phyloP scores from a whole-genome alignment of 1,140 invertebrate species.

The Formica selysi region DNA sequence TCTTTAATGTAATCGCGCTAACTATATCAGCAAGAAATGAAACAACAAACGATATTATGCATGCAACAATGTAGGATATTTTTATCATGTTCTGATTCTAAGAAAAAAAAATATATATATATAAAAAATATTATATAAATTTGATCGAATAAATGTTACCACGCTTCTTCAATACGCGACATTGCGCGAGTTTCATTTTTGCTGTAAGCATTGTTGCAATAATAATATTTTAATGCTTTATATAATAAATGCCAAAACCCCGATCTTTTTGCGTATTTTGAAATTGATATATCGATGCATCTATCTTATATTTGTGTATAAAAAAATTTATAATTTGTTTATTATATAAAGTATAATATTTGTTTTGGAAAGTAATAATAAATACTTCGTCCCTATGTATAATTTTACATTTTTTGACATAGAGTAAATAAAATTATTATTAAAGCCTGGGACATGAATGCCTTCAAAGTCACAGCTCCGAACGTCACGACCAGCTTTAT shows the following conservation, averaged over 20 bases:
- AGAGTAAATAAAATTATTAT: constrained; percentile 24
- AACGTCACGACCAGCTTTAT: constrained; percentile 37
- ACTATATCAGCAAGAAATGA: neutral
- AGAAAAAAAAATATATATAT: neutral
- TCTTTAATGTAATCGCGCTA: neutral
- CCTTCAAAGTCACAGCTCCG: neutral
- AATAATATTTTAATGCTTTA: neutral
- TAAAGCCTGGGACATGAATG: neutral
- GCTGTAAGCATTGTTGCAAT: neutral
- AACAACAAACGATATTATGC: neutral
- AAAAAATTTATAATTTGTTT: neutral
- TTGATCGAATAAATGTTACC: too few relatives aligned
- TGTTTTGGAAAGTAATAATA: neutral
- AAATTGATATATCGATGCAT: too few relatives aligned
- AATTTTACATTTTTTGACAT: neutral
- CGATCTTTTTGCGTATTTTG: neutral
- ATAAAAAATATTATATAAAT: too few relatives aligned
- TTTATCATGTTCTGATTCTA: neutral
- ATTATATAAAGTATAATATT: neutral
- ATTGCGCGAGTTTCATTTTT: neutral
- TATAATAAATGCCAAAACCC: neutral
- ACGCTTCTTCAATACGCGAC: neutral
- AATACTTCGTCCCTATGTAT: neutral
- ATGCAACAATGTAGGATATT: neutral
- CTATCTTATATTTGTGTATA: neutral